Evolutionary conservation across 2,888 invertebrate species (phyloP), one percentile per base, ranked within the genome.

Genomic region (Euplexia lucipara): DNA sequence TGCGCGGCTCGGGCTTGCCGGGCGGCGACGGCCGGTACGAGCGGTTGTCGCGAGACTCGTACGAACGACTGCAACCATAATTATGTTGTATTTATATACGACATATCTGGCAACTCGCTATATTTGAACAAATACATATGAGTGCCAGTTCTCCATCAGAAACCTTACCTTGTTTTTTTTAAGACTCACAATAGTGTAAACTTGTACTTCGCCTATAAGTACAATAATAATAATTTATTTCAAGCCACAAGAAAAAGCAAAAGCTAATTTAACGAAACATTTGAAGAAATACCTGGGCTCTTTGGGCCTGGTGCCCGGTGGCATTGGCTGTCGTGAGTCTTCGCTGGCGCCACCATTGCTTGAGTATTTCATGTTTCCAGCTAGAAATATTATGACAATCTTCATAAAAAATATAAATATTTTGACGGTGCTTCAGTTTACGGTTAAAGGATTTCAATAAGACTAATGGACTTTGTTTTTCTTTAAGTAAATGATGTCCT

Each of bases 301-400:
- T 76, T 95, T 94, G 4, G 93, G 92, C 53, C 95, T 89, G 16
- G 93, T 92, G 32, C 95, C 95, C 0, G 95, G 94, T 0, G 95
- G 93, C 84, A 95, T 88, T 1, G 94, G 94, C 70, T 95, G 95
- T 49, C 95, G 87, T 1, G 93, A 82, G 65, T 95, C 95, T 63
- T 95, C 95, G 48, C 82, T 88, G 7, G 92, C 79, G 35, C 86
- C 91, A 42, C 94, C 94, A 71, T 95, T 95, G 73, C 90, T 92
- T 0, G 94, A 89, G 76, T 95, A 95, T 74, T 95, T 95, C 81
- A 94, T 88, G 75, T 83, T 92, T 37, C 84, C 83, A 67, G 95
- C 95, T 94, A 85, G 3, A 83, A 85, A 53, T 51, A 41, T 8
- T 52, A 20, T 2, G 9, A 35, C 14, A 14, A 41, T 35, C 7